These are phyloP conservation scores for Oncorhynchus gorbuscha DNA, from an alignment of 2,113 vertebrate genomes.

Conservation along the genomic window DNA sequence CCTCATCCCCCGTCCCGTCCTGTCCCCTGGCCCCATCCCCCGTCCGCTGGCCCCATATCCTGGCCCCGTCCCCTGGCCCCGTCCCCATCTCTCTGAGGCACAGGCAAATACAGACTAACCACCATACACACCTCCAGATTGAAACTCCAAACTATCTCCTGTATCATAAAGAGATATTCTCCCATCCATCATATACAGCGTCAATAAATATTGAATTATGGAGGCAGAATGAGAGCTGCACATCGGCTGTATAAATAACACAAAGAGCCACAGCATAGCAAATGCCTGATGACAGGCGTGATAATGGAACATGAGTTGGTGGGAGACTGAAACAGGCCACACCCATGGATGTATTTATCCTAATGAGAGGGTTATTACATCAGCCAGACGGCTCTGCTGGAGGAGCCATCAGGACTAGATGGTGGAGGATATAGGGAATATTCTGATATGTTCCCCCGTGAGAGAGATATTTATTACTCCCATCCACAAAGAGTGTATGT, in stretches of 20 bases:
- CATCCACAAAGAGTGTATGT: conserved; percentile 64
- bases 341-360: conserved; percentile 62
- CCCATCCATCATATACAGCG: not conserved
- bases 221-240: conserved; percentile 28
- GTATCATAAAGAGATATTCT: not conserved
- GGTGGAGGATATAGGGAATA: conserved; percentile 47
- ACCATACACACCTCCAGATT: conserved; percentile 20
- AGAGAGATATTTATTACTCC: conserved; percentile 49
- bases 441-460: not conserved
- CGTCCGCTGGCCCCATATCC: not conserved
- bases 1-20: not conserved
- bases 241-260: conserved; percentile 47
- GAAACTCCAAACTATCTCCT: not conserved
- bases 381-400: conserved; percentile 43
- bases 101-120: conserved; percentile 10
- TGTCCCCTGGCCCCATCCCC: not conserved
- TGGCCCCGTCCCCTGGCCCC: not conserved
- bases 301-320: conserved; percentile 67
- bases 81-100: not conserved
- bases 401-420: conserved; percentile 44
- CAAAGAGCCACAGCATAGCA: conserved; percentile 52
- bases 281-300: conserved; percentile 58
- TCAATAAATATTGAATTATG: conserved; percentile 36
- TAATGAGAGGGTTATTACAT: conserved; percentile 64
- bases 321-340: conserved; percentile 59